phyloP scores from a whole-genome alignment of 1,140 invertebrate species.

The Acarapis woodi region DNA sequence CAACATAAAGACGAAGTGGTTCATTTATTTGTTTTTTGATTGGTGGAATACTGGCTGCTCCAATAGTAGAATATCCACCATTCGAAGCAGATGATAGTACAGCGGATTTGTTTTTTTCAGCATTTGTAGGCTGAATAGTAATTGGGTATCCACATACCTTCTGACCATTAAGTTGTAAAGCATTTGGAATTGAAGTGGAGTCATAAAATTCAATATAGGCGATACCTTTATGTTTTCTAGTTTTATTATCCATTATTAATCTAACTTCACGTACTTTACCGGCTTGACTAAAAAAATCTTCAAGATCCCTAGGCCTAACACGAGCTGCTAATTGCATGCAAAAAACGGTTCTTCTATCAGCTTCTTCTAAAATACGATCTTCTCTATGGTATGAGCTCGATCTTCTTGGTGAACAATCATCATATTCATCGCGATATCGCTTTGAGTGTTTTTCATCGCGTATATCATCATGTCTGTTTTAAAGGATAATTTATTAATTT shows the following conservation, averaged over 20 bases:
- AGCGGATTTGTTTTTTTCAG: constrained; percentile 62
- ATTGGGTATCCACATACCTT: constrained; percentile 89
- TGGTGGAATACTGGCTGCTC: constrained; percentile 13
- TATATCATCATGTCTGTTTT: neutral
- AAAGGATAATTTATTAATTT: too few relatives aligned
- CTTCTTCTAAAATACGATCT: constrained; percentile 61
- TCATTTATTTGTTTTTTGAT: constrained; percentile 29
- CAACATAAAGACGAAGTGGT: constrained; percentile 86
- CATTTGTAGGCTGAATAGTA: constrained; percentile 90
- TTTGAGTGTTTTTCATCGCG: constrained; percentile 5
- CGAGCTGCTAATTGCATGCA: constrained; percentile 85
- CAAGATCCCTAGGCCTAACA: constrained; percentile 75
- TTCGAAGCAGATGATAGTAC: constrained; percentile 11
- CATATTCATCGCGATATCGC: constrained; percentile 16
- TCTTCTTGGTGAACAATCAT: too few relatives aligned
- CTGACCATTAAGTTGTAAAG: constrained; percentile 81
- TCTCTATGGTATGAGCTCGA: constrained; percentile 4
- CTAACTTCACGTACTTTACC: constrained; percentile 94
- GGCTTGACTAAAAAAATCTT: constrained; percentile 96
- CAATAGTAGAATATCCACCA: neutral
- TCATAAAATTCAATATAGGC: constrained; percentile 98
- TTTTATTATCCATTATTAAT: constrained; percentile 96
- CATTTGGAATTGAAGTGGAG: constrained; percentile 82
- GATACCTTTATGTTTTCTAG: constrained; percentile 90
- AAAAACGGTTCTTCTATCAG: constrained; percentile 91